phyloP scores from a whole-genome alignment of 2,113 vertebrate genomes.

The Hucho hucho region DNA sequence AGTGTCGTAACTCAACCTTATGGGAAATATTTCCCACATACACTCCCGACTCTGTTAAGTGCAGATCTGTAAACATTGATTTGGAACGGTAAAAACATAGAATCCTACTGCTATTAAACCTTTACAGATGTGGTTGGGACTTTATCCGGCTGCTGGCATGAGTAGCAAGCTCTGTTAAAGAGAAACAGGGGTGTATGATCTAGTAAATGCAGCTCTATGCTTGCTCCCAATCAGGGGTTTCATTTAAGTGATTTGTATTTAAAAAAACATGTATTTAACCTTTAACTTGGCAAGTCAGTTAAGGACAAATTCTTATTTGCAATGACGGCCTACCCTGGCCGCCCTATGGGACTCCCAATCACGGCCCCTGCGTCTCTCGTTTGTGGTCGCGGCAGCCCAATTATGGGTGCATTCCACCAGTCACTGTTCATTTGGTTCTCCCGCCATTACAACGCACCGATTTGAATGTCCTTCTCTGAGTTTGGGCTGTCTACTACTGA shows the following conservation, averaged over 20 bases:
- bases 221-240: background rate
- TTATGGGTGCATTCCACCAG: background rate
- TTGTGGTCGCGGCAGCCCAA: background rate
- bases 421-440: background rate
- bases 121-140: background rate
- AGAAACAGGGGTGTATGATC: background rate
- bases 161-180: background rate
- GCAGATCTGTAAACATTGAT: constrained; percentile 1
- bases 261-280: too few species aligned
- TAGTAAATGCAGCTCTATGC: background rate
- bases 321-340: too few species aligned
- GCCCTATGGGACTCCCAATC: too few species aligned
- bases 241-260: background rate
- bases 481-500: background rate
- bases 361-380: background rate
- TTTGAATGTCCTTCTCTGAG: constrained; percentile 2
- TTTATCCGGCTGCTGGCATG: background rate
- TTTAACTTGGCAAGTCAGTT: too few species aligned
- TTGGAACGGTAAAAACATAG: background rate
- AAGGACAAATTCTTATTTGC: too few species aligned
- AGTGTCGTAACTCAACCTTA: background rate
- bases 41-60: background rate
- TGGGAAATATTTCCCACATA: too few species aligned
- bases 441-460: background rate
- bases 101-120: background rate